Base-by-base conservation (phyloP, 2,113 vertebrate species). In the Bostrychus sinensis region DNA sequence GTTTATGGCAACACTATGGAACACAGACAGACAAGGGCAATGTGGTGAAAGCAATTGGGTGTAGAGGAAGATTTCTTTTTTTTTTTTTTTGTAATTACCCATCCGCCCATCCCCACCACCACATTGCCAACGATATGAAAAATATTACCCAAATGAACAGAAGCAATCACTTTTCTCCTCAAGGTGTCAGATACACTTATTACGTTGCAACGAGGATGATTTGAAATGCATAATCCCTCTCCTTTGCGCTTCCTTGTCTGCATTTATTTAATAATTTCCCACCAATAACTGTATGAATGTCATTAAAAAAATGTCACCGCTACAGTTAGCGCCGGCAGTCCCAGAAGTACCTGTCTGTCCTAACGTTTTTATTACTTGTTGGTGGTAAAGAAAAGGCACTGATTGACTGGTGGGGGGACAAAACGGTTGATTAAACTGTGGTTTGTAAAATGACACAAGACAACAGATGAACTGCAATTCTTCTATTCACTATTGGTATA, bases 81-180 rank as follows among this genome's bases (percentile, higher is more conserved):
- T 14, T 50, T 65, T 76, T 72, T 75, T 79, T 75, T 54, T 69
- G 56, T 78, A 76, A 84, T 80, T 71, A 84, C 76, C 11, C 10
- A 5, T 3, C 13, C 13, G 28, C 28, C 28, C 28, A 3, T 7
- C 28, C 28, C 28, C 28, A 71, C 72, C 38, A 26, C 28, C 1
- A 3, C 7, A 7, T 22, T 1, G 41, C 41, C 38, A 66, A 51
- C 56, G 42, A 78, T 77, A 80, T 42, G 62, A 72, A 82, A 74
- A 82, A 72, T 63, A 68, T 78, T 62, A 70, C 57, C 71, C 72
- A 71, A 59, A 53, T 63, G 77, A 83, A 85, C 82, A 81, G 82
- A 87, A 82, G 82, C 70, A 87, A 85, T 85, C 85, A 74, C 69
- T 77, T 84, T 74, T 67, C 72, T 82, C 82, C 75, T 87, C 72